Evolutionary conservation across 2,113 vertebrate species (phyloP).

Genomic region (Gasterosteus aculeatus): DNA sequence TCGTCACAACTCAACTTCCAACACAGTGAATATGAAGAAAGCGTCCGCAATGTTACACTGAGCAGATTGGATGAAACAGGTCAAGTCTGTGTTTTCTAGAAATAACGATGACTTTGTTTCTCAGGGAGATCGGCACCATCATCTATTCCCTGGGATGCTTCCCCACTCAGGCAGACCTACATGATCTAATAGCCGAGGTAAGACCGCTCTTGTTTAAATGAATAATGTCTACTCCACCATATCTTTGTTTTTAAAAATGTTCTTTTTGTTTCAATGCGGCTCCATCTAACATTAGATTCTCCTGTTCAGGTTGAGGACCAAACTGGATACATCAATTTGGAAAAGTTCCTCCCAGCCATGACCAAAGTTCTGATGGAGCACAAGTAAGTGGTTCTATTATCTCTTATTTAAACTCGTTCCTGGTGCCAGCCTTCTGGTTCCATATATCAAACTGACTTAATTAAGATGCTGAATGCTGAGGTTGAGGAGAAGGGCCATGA

Average conservation of each 20-base stretch:
- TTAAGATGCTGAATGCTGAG: not conserved
- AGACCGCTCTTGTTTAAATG: conserved; percentile 12
- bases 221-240: not conserved
- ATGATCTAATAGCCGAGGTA: conserved; percentile 87
- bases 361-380: conserved; percentile 84
- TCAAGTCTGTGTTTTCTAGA: not conserved
- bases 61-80: not conserved
- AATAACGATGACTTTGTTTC: conserved; percentile 27
- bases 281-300: not conserved
- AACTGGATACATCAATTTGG: conserved; percentile 84
- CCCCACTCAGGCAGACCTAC: conserved; percentile 88
- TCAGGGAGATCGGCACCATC: conserved; percentile 91
- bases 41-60: not conserved
- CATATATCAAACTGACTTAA: not conserved
- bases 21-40: not conserved
- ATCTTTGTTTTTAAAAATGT: not conserved
- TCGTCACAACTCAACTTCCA: not conserved
- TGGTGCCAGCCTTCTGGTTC: not conserved
- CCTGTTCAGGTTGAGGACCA: conserved; percentile 84
- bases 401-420: not conserved
- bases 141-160: conserved; percentile 91
- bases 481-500: not conserved
- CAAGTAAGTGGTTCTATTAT: conserved; percentile 75
- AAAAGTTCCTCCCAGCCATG: conserved; percentile 93
- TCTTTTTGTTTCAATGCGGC: not conserved